A percentile compares a stretch with the other conserved stretches of the same genome.
Conservation (phyloP, 2,113 vertebrate species). For the Xiphias gladius region DNA sequence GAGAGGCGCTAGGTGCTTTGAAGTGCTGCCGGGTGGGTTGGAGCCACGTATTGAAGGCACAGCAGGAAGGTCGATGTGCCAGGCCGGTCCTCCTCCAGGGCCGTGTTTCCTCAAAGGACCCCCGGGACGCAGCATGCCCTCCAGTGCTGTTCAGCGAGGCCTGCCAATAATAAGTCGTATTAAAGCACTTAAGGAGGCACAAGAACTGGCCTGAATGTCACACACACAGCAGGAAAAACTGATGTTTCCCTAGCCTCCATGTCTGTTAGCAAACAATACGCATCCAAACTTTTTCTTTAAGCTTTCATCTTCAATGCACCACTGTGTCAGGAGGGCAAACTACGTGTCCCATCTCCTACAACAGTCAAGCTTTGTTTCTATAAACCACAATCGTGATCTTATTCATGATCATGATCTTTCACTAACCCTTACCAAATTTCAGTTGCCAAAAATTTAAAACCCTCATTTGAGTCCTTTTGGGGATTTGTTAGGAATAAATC, state of each 20-base stretch:
- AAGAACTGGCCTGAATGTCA: conserved; percentile 55
- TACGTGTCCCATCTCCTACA: too few species aligned
- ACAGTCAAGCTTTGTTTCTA: too few species aligned
- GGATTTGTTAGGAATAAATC: too few species aligned
- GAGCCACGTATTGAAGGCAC: conserved; percentile 45
- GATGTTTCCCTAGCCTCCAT: neutral
- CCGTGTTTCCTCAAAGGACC: conserved; percentile 64
- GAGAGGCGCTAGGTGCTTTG: conserved; percentile 49
- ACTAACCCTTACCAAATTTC: too few species aligned
- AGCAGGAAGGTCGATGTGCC: conserved; percentile 49
- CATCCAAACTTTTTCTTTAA: neutral
- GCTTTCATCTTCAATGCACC: neutral
- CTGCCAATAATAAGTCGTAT: conserved; percentile 66
- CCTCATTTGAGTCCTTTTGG: too few species aligned
- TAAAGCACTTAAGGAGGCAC: conserved; percentile 61
- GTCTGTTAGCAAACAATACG: neutral
- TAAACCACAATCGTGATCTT: too few species aligned
- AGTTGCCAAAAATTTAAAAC: too few species aligned
- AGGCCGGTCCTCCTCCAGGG: conserved; percentile 36
- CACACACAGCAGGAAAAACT: conserved; percentile 49
- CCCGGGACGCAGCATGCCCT: conserved; percentile 47
- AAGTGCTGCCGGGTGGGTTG: conserved; percentile 59
- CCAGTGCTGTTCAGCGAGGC: conserved; percentile 47
- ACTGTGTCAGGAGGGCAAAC: too few species aligned
- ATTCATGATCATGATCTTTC: too few species aligned